Conservation (phyloP, 2,888 invertebrate genomes). For the Tachina grossa region DNA sequence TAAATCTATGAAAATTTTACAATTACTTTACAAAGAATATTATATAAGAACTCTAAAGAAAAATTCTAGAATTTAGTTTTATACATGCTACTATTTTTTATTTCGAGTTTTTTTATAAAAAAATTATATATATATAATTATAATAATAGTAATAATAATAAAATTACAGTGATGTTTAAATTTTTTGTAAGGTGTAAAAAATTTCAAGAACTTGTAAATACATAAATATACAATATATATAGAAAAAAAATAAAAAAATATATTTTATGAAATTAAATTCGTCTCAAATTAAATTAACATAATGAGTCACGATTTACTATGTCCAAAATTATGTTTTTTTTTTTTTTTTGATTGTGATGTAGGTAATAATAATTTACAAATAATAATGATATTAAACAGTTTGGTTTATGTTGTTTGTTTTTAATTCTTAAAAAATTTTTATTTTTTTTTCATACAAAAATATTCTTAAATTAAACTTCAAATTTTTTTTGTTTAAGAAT, state of each 20-base stretch:
- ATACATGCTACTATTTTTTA: constrained; percentile 14
- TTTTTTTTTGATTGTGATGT: constrained; percentile 8
- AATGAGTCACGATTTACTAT: constrained; percentile 26
- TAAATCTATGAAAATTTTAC: constrained; percentile 53
- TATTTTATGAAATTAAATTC: constrained; percentile 48
- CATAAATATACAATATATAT: neutral
- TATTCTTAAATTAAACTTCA: constrained; percentile 43
- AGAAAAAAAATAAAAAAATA: constrained; percentile 10
- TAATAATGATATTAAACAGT: constrained; percentile 8
- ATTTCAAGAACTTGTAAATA: constrained; percentile 18
- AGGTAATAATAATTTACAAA: constrained; percentile 29
- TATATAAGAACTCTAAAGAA: constrained; percentile 30
- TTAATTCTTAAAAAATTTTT: constrained; percentile 29
- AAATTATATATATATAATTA: constrained; percentile 1
- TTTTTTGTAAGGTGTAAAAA: constrained; percentile 19
- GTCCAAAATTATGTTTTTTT: neutral
- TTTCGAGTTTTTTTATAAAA: constrained; percentile 43
- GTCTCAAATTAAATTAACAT: constrained; percentile 32
- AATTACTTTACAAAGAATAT: constrained; percentile 46
- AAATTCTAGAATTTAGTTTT: constrained; percentile 30
- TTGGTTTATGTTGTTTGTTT: constrained; percentile 21
- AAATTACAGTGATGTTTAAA: constrained; percentile 52
- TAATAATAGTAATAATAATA: constrained; percentile 26
- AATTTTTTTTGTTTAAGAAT: constrained; percentile 20
- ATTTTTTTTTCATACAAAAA: constrained; percentile 52